Base-by-base conservation (phyloP, 2,888 invertebrate genomes). In the Dicycla oo region DNA sequence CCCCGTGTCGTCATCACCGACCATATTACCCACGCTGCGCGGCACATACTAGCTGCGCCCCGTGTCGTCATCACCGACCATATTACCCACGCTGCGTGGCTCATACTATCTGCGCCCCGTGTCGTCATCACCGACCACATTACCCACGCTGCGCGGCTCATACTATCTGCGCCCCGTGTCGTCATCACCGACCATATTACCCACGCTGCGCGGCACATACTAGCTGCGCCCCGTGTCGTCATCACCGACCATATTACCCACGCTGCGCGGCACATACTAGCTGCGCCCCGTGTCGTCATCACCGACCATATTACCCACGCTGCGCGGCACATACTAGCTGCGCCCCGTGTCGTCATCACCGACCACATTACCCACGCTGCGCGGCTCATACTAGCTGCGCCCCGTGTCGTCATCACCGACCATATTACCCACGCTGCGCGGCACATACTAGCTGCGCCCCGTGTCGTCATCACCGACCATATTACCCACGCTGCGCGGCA, bases 61-160 rank as follows among this genome's bases (percentile, higher is more conserved):
- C 68, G 20, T 4, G 4, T 34, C 34, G 34, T 18, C 18, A 60
- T 74, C 68, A 58, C 34, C n/a, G 58, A 40, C 8, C 51, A 40
- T 69, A 60, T 54, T 26, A 58, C 40, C 26, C 20, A 40, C 54
- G 54, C 47, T 23, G 57, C 26, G 38, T 18, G 18, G 23, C 68
- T 7, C n/a, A 15, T 13, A 20, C 38, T 47, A 15, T 26, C 34
- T 20, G 10, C 26, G n/a, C 65, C 23, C 15, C 68, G 20, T 4
- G 4, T 34, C 34, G 34, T 18, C 18, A 60, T 74, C 68, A 58
- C 34, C n/a, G 58, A 40, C 8, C 51, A 40, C 77, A 60, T 54
- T 26, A 58, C 40, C 26, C 20, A 40, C 54, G 54, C 47, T 23
- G 57, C 26, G 38, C 15, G 18, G 23, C 68, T 7, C n/a, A 15